Conservation (phyloP, 2,797 vertebrate genomes). For the Hippocampus kuda region DNA sequence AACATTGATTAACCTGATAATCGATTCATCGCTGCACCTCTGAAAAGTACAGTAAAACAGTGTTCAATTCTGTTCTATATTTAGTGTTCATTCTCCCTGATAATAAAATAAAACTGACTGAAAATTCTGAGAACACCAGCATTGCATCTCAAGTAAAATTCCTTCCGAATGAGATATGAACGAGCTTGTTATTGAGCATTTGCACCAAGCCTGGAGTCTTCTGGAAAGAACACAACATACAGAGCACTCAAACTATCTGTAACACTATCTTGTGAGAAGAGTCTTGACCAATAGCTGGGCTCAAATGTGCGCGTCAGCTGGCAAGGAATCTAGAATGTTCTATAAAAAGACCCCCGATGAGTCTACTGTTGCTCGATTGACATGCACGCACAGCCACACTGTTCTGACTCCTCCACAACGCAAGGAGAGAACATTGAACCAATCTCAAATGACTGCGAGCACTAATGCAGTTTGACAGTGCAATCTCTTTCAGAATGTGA, state of each 20-base stretch:
- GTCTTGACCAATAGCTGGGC: conserved; percentile 44
- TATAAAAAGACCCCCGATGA: conserved; percentile 63
- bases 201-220: conserved; percentile 18
- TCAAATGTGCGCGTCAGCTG: conserved; percentile 47
- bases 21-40: too few relatives aligned
- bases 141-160: not conserved
- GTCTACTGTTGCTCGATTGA: conserved; percentile 36
- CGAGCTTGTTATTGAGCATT: not conserved
- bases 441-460: not conserved
- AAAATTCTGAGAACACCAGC: not conserved
- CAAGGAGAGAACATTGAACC: not conserved
- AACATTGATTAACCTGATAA: too few relatives aligned
- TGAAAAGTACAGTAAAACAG: too few relatives aligned
- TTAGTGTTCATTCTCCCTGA: too few relatives aligned
- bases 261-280: conserved; percentile 51
- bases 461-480: not conserved
- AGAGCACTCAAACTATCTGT: conserved; percentile 29
- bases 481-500: not conserved
- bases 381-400: conserved; percentile 17
- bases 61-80: too few relatives aligned
- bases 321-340: conserved; percentile 59
- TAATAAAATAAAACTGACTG: too few relatives aligned
- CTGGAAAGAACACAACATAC: conserved; percentile 22
- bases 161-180: not conserved
- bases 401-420: not conserved